Conservation (phyloP, 2,113 vertebrate genomes). For the Phaethornis superciliosus region DNA sequence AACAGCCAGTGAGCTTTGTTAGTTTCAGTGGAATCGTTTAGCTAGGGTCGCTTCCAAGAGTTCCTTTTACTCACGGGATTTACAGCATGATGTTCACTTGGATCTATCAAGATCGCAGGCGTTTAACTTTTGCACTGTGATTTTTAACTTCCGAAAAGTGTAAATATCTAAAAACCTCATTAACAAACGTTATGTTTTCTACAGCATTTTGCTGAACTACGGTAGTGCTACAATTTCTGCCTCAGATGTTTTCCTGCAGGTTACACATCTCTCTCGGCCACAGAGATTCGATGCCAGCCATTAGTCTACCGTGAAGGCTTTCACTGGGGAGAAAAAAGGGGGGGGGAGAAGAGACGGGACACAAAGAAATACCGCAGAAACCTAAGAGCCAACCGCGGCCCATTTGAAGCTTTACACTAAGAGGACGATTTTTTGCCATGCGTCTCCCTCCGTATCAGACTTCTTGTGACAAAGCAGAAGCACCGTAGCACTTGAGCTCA, state of each 20-base stretch:
- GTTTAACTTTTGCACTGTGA: not conserved
- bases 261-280: not conserved
- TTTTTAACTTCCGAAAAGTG: not conserved
- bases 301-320: too few species aligned
- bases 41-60: not conserved
- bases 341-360: too few species aligned
- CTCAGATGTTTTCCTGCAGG: not conserved
- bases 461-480: not conserved
- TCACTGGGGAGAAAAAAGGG: not conserved
- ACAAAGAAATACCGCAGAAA: not conserved
- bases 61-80: not conserved
- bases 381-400: rapidly evolving
- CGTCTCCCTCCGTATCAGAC: not conserved
- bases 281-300: not conserved
- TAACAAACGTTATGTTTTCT: not conserved
- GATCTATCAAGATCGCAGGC: rapidly evolving
- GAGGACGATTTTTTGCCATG: not conserved
- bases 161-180: not conserved
- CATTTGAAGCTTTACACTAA: not conserved
- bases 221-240: not conserved
- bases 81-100: not conserved
- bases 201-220: not conserved
- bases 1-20: not conserved
- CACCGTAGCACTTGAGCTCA: not conserved
- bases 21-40: not conserved